phyloP scores from a whole-genome alignment of 2,888 invertebrate species.

The Timema podura region DNA sequence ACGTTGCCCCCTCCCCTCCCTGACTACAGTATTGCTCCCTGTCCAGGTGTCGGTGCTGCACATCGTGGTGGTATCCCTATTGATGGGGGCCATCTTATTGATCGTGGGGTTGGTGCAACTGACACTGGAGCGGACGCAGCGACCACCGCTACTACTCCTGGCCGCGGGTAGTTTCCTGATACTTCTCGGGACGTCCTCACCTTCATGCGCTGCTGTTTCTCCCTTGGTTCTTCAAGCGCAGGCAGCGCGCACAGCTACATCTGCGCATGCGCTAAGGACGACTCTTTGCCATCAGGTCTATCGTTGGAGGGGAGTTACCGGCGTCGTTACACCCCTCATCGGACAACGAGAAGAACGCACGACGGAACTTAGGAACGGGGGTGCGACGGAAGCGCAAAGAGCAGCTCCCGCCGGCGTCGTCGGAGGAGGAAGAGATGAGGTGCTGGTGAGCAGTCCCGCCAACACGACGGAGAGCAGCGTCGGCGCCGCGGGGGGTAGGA shows the following conservation, averaged over 20 bases:
- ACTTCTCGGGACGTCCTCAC: constrained; percentile 58
- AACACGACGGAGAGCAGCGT: constrained; percentile 6
- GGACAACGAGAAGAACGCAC: constrained; percentile 17
- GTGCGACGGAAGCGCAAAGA: not conserved
- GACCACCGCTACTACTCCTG: constrained; percentile 62
- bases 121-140: constrained; percentile 71
- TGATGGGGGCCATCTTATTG: constrained; percentile 68
- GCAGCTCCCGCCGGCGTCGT: not conserved
- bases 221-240: constrained; percentile 20
- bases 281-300: not conserved
- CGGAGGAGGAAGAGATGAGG: constrained; percentile 16
- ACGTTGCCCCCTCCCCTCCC: too few relatives aligned
- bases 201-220: constrained; percentile 61
- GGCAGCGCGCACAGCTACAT: constrained; percentile 10
- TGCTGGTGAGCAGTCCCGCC: not conserved
- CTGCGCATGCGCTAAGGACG: constrained; percentile 20
- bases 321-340: not conserved
- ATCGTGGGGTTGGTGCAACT: constrained; percentile 73
- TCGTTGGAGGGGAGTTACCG: too few relatives aligned
- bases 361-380: constrained; percentile 21
- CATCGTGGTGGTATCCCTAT: constrained; percentile 67
- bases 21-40: constrained; percentile 10
- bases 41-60: constrained; percentile 66
- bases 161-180: constrained; percentile 62
- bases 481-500: not conserved